Conservation (phyloP, 2,113 vertebrate genomes). For the Hydropotes inermis region DNA sequence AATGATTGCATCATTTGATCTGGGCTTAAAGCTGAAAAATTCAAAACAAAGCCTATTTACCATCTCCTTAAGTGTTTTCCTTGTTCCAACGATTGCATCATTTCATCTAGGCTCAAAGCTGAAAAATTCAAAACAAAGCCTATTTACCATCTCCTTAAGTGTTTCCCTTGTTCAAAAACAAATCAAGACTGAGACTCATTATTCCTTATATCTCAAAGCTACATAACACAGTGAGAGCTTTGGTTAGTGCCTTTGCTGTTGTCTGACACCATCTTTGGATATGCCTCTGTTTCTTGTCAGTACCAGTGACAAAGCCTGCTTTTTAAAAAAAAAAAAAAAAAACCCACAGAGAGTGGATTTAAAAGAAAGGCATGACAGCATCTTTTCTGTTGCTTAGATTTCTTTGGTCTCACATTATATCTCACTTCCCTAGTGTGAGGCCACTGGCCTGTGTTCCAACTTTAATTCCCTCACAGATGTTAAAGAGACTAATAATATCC, state of each 20-base stretch:
- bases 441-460: slow-evolving; percentile 52
- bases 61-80: slow-evolving; percentile 1
- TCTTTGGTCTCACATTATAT: slow-evolving; percentile 10
- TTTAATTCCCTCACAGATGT: slow-evolving; percentile 63
- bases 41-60: slow-evolving; percentile 30
- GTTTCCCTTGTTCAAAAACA: slow-evolving; percentile 24
- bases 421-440: slow-evolving; percentile 41
- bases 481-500: slow-evolving; percentile 62
- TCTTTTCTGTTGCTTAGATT: slow-evolving; percentile 40
- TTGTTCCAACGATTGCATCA: background rate
- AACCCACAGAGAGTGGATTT: slow-evolving; percentile 5
- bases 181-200: background rate
- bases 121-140: slow-evolving; percentile 40
- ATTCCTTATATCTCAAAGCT: slow-evolving; percentile 38
- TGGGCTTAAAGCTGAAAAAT: slow-evolving; percentile 38
- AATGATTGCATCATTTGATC: background rate
- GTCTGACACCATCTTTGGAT: slow-evolving; percentile 25
- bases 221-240: slow-evolving; percentile 27
- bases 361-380: slow-evolving; percentile 14
- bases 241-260: slow-evolving; percentile 43
- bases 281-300: slow-evolving; percentile 3
- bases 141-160: slow-evolving; percentile 32
- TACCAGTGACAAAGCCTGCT: slow-evolving; percentile 17
- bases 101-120: slow-evolving; percentile 20
- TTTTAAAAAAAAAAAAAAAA: too few relatives aligned